Conservation (phyloP, 1,140 invertebrate genomes). For the Nilaparvata lugens region DNA sequence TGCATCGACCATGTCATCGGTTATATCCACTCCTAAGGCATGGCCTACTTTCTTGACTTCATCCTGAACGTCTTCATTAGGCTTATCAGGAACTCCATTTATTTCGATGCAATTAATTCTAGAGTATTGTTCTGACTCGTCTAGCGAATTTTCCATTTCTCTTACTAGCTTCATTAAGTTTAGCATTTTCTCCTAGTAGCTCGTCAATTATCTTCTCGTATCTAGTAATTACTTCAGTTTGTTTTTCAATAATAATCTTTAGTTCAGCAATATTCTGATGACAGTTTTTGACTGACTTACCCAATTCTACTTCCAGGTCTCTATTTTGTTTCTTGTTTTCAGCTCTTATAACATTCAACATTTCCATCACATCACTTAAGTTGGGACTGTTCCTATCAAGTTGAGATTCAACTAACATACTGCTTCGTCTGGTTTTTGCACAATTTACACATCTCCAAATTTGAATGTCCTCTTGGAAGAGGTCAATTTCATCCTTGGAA, state of each 20-base stretch:
- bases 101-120: constrained; percentile 3
- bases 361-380: constrained; percentile 7
- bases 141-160: not conserved
- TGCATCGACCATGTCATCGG: not conserved
- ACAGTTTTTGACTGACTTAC: constrained; percentile 6
- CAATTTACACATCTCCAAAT: too few relatives aligned
- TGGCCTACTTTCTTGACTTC: not conserved
- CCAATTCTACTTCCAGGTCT: constrained; percentile 12
- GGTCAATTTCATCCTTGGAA: too few relatives aligned
- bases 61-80: constrained; percentile 1
- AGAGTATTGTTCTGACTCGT: constrained; percentile 2
- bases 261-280: constrained; percentile 1
- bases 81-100: not conserved
- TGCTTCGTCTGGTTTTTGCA: too few relatives aligned
- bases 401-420: too few relatives aligned
- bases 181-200: not conserved
- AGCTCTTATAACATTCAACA: not conserved
- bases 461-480: too few relatives aligned
- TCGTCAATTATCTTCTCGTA: not conserved
- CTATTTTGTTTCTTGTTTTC: constrained; percentile 18
- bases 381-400: not conserved
- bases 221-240: not conserved
- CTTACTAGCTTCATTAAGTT: not conserved
- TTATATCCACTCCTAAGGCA: not conserved
- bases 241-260: not conserved